Percentiles rank a stretch among this genome's conserved stretches.
These are phyloP conservation scores for Apolygus lucorum DNA, from an alignment of 1,140 invertebrate species.

Conservation along the genomic window DNA sequence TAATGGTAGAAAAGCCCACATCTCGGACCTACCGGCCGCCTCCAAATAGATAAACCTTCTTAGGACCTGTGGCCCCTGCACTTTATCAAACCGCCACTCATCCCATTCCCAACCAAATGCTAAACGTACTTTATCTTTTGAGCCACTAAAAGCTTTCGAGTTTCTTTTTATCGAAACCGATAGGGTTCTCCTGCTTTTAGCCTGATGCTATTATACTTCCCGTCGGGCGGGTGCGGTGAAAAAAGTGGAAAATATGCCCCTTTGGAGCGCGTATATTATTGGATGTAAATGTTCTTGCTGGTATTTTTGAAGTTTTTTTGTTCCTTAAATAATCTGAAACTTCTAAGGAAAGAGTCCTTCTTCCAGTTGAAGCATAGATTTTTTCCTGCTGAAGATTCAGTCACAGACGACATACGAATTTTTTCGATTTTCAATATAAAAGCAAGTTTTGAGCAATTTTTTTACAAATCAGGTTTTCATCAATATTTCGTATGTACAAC, in stretches of 20 bases:
- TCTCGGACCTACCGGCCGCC: not conserved
- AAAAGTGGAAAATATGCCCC: not conserved
- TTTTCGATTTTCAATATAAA: too few species aligned
- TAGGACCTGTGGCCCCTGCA: not conserved
- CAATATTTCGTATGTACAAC: too few species aligned
- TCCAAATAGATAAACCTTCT: slow-evolving; percentile 12
- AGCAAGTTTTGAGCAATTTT: too few species aligned
- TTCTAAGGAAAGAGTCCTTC: too few species aligned
- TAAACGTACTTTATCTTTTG: slow-evolving; percentile 15
- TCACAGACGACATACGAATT: too few species aligned
- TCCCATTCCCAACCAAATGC: not conserved
- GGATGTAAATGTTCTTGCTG: slow-evolving; percentile 4
- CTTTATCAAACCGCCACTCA: slow-evolving; percentile 6
- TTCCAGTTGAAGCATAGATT: too few species aligned
- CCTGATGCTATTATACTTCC: not conserved
- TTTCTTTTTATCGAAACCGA: slow-evolving; percentile 13
- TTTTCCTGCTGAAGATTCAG: too few species aligned
- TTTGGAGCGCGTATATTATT: not conserved
- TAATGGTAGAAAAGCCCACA: slow-evolving; percentile 1
- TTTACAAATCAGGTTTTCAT: too few species aligned
- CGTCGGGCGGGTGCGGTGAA: not conserved
- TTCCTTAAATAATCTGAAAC: too few species aligned
- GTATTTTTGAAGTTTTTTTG: not conserved
- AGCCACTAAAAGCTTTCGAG: slow-evolving; percentile 10
- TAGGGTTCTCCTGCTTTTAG: slow-evolving; percentile 3